Evolutionary conservation across 2,113 vertebrate species (phyloP), one percentile per base, ranked within the genome.

Genomic region (Candoia aspera): DNA sequence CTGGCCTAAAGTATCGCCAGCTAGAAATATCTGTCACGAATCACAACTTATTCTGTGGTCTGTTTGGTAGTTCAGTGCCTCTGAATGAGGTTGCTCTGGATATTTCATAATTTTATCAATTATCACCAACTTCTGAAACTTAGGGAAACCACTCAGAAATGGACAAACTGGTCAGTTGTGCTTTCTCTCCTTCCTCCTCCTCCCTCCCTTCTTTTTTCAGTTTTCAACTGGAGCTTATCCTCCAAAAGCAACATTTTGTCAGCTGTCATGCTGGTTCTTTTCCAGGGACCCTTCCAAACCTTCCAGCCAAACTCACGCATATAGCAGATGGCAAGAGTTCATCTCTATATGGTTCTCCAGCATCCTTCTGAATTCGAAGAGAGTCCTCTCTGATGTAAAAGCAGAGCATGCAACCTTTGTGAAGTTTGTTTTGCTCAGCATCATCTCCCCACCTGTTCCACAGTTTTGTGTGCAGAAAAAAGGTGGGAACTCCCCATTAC

Each of bases 291-390:
- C 19, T 89, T 62, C 42, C 79, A 89, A 91, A 33, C 29, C 19
- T 89, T 62, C 42, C 79, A 89, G 89, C 46, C 6, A 59, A 85
- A 85, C 58, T 55, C n/a, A 89, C 55, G 62, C 59, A 26, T 54
- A 24, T 37, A 49, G 85, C 91, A 92, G 91, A 92, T 89, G 85
- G 91, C 23, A 17, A 64, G 46, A 84, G 58, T 53, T 55, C 9
- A 1, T 33, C 19, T 92, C 87, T 73, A 89, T 92, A 92, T 92
- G 87, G 46, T 92, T 62, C 91, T 85, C 79, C 49, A 92, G 58
- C 59, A 85, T 17, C 49, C 79, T 59, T 89, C 46, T 89, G 58
- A 85, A 89, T 64, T 87, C 5, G 37, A 89, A 62, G n/a, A 92
- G 89, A 92, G 49, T 55, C 62, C 33, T 33, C 53, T 85, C 87